Evolutionary conservation across 2,113 vertebrate species (phyloP).

Genomic region (Amia ocellicauda): DNA sequence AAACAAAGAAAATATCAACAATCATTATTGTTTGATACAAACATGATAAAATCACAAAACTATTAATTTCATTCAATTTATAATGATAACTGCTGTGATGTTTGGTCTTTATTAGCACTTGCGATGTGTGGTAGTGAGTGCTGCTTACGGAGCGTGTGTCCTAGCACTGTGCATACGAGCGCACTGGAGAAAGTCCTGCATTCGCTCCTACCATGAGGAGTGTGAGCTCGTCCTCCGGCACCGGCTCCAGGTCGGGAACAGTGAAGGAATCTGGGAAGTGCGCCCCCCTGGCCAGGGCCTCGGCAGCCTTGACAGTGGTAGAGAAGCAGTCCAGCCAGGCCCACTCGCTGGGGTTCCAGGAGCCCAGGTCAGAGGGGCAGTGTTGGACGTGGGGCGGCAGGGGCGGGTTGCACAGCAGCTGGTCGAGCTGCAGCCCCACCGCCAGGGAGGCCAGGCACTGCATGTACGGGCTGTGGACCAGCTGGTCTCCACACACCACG

Average conservation of each 20-base stretch:
- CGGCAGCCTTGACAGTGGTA: constrained; percentile 90
- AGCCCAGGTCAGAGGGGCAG: constrained; percentile 69
- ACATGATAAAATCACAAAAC: neutral
- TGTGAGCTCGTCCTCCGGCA: constrained; percentile 84
- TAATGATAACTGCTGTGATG: too few relatives aligned
- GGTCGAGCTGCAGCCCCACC: constrained; percentile 88
- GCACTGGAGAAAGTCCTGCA: too few relatives aligned
- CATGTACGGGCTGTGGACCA: constrained; percentile 96
- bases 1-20: constrained; percentile 15
- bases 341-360: constrained; percentile 89
- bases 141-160: too few relatives aligned
- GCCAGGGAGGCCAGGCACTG: constrained; percentile 92
- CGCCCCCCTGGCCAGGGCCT: constrained; percentile 84
- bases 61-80: too few relatives aligned
- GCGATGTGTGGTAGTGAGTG: too few relatives aligned
- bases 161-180: neutral
- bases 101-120: too few relatives aligned
- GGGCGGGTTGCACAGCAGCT: constrained; percentile 79
- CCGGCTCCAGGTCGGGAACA: constrained; percentile 90
- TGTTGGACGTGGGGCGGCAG: constrained; percentile 76
- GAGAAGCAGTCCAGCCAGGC: constrained; percentile 95
- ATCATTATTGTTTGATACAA: too few relatives aligned
- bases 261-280: constrained; percentile 87
- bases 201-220: constrained; percentile 80
- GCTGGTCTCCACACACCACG: constrained; percentile 93